Evolutionary conservation across 2,797 vertebrate species (phyloP).

Genomic region (Pteropus rufus): DNA sequence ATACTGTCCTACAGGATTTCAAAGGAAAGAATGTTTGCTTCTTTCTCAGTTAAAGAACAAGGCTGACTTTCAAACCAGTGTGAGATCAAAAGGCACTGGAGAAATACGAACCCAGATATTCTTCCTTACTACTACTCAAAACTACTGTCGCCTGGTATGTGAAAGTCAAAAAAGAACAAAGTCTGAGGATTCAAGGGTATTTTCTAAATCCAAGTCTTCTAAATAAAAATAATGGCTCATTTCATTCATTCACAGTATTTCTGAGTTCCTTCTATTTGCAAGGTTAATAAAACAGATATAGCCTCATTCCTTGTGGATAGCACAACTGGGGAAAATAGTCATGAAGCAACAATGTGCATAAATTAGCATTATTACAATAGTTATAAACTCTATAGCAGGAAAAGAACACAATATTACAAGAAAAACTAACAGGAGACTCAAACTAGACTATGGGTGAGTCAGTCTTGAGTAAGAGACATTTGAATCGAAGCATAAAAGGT

Average conservation of each 20-base stretch:
- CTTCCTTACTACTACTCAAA: not conserved
- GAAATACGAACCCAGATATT: not conserved
- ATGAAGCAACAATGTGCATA: not conserved
- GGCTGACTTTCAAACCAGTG: not conserved
- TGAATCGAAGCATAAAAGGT: not conserved
- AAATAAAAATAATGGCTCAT: slow-evolving; percentile 29
- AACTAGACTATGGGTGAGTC: not conserved
- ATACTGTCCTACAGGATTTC: slow-evolving; percentile 15
- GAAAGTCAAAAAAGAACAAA: slow-evolving; percentile 10
- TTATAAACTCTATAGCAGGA: not conserved
- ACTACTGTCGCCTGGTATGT: not conserved
- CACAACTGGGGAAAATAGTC: not conserved
- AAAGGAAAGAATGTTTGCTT: slow-evolving; percentile 31
- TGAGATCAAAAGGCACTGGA: not conserved
- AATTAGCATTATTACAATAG: not conserved
- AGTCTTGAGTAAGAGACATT: not conserved
- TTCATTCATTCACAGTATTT: not conserved
- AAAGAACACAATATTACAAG: not conserved
- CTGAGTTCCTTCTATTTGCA: not conserved
- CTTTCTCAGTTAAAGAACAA: not conserved
- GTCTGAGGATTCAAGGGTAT: not conserved
- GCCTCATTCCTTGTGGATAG: not conserved
- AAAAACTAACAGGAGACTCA: not conserved
- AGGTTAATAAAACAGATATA: not conserved
- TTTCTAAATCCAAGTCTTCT: not conserved